Evolutionary conservation across 2,888 invertebrate species (phyloP).

Genomic region (Carabus problematicus): DNA sequence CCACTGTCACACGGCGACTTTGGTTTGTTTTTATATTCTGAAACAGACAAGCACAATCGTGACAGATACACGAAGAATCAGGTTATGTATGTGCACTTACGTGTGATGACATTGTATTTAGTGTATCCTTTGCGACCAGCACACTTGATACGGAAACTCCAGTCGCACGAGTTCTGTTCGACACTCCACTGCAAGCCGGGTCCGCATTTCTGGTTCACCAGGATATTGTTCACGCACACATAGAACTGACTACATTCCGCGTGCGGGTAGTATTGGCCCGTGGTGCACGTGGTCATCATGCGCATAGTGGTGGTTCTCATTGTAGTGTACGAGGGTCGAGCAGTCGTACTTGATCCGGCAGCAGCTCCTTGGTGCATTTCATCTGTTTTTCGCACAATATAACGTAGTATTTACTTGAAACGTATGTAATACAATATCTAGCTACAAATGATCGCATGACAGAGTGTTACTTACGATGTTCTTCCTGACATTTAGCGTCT

Average conservation of each 20-base stretch:
- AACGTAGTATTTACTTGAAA: too few species aligned
- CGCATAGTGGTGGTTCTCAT: constrained; percentile 48
- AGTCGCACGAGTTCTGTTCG: constrained; percentile 75
- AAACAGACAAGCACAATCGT: not conserved
- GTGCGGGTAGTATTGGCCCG: constrained; percentile 78
- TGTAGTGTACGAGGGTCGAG: constrained; percentile 46
- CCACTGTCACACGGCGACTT: constrained; percentile 69
- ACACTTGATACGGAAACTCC: constrained; percentile 73
- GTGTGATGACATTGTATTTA: not conserved
- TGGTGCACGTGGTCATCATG: constrained; percentile 61
- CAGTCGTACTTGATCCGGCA: constrained; percentile 44
- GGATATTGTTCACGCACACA: constrained; percentile 77
- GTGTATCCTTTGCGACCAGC: constrained; percentile 47
- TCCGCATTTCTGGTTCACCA: constrained; percentile 75
- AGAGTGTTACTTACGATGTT: constrained; percentile 51
- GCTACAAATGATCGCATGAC: not conserved
- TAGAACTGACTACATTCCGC: constrained; percentile 77
- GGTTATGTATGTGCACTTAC: constrained; percentile 18
- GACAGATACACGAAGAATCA: too few species aligned
- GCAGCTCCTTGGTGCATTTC: too few species aligned
- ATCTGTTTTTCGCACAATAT: too few species aligned
- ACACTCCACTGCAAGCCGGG: constrained; percentile 78
- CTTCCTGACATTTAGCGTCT: constrained; percentile 69
- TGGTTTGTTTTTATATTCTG: constrained; percentile 49
- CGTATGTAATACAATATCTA: too few species aligned